Conservation (phyloP, 2,113 vertebrate species). For the Burhinus bistriatus region DNA sequence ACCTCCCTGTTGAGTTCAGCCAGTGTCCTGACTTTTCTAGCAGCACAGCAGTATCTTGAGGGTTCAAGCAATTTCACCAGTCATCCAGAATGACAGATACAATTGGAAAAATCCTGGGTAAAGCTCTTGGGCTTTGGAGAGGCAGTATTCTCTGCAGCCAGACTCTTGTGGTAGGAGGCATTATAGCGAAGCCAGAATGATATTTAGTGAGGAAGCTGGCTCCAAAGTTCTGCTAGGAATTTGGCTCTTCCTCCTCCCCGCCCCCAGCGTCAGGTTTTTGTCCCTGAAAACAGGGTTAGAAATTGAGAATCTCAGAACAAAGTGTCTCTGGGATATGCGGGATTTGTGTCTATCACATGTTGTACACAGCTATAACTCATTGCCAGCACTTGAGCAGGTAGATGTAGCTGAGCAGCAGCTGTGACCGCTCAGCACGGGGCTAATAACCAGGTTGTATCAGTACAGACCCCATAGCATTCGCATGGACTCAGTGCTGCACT, state of each 20-base stretch:
- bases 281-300: background rate
- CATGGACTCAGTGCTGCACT: background rate
- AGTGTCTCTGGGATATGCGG: background rate
- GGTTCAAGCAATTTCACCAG: background rate
- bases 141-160: slow-evolving; percentile 15
- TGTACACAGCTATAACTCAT: accelerated
- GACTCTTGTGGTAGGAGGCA: slow-evolving; percentile 39
- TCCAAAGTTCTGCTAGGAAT: slow-evolving; percentile 18
- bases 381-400: background rate
- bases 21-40: slow-evolving; percentile 15
- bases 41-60: background rate
- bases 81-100: slow-evolving; percentile 22
- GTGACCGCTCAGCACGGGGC: background rate
- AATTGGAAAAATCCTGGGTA: slow-evolving; percentile 39
- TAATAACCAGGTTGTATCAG: background rate
- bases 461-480: accelerated
- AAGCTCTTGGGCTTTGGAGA: slow-evolving; percentile 13
- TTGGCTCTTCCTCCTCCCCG: background rate
- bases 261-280: background rate
- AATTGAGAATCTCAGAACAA: background rate
- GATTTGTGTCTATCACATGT: background rate
- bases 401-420: background rate
- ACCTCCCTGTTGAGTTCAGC: slow-evolving; percentile 3
- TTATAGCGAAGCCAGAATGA: background rate
- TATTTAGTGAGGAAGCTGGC: slow-evolving; percentile 41